Evolutionary conservation across 2,888 invertebrate species (phyloP).

Genomic region (Therioaphis trifolii): DNA sequence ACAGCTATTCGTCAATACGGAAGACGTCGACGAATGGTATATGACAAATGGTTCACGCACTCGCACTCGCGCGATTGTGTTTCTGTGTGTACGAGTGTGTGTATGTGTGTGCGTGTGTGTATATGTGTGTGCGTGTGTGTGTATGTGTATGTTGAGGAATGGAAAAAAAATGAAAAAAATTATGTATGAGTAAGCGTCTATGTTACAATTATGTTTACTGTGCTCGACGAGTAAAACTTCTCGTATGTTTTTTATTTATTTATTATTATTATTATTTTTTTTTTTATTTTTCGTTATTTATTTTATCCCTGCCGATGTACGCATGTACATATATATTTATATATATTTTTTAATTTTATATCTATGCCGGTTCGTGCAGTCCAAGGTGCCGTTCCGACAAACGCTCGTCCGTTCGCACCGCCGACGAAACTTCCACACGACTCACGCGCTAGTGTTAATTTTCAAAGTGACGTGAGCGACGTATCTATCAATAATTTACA

Average conservation of each 20-base stretch:
- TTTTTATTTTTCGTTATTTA: not conserved
- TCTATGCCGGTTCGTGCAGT: too few relatives aligned
- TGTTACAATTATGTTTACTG: conserved; percentile 39
- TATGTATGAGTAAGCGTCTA: conserved; percentile 43
- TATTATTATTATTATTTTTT: not conserved
- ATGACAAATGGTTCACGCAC: conserved; percentile 16
- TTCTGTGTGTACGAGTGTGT: not conserved
- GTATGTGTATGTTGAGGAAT: not conserved
- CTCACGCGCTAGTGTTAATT: too few relatives aligned
- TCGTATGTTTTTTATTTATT: not conserved
- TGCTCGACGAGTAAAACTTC: conserved; percentile 8
- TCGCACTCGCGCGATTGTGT: too few relatives aligned
- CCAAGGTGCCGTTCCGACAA: too few relatives aligned
- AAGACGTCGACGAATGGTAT: conserved; percentile 1
- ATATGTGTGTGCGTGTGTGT: not conserved
- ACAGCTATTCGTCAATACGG: not conserved
- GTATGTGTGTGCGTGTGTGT: not conserved
- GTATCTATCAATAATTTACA: too few relatives aligned
- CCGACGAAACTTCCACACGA: too few relatives aligned
- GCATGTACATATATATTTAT: too few relatives aligned
- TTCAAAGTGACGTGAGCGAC: too few relatives aligned
- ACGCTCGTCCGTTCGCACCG: too few relatives aligned
- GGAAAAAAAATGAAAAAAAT: conserved; percentile 16
- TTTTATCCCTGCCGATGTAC: not conserved
- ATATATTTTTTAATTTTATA: too few relatives aligned